Evolutionary conservation across 2,113 vertebrate species (phyloP), one percentile per base, ranked within the genome.

Genomic region (Cnemophilus loriae): DNA sequence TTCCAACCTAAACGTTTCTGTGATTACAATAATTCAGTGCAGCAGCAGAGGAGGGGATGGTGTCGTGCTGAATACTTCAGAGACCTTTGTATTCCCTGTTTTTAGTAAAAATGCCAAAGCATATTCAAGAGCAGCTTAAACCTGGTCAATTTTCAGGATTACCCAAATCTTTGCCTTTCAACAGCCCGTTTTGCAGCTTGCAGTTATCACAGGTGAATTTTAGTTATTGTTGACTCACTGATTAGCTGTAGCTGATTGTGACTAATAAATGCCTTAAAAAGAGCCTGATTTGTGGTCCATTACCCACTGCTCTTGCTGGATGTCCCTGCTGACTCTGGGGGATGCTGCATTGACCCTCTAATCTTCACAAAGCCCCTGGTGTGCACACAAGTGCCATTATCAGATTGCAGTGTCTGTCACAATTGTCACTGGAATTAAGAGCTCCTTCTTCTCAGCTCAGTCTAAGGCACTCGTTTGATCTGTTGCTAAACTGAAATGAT

Each of bases 241-340:
- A 44, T 71, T 3, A 67, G 15, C 61, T 56, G 73, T 24, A 46
- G 13, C 69, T 70, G 35, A 39, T 41, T 28, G 30, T 84, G 59
- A 18, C 14, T 60, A 70, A 63, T 55, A 67, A 87, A 47, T 59
- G 28, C 1, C 1, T 52, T 61, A 16, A n/a, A 13, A 37, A 33
- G 55, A 47, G 33, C 33, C 35, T 75, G 56, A 15, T 13, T 24
- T 0, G 0, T 21, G 47, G 7, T 41, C 52, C 33, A 4, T 87
- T 61, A 41, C 20, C 59, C 47, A 7, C 12, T 60, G 80, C 60
- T 37, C 52, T 30, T 80, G 60, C 46, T 65, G 75, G 53, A 24
- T 76, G 59, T 74, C 59, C 76, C 13, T 19, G 9, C 67, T 46
- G 81, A 1, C 69, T 84, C 47, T 55, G 57, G 26, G 63, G 73